Percentiles rank a stretch among this genome's conserved stretches.
Evolutionary conservation across 2,113 vertebrate genomes (phyloP).

Genomic region (Orientallactaga bullata): DNA sequence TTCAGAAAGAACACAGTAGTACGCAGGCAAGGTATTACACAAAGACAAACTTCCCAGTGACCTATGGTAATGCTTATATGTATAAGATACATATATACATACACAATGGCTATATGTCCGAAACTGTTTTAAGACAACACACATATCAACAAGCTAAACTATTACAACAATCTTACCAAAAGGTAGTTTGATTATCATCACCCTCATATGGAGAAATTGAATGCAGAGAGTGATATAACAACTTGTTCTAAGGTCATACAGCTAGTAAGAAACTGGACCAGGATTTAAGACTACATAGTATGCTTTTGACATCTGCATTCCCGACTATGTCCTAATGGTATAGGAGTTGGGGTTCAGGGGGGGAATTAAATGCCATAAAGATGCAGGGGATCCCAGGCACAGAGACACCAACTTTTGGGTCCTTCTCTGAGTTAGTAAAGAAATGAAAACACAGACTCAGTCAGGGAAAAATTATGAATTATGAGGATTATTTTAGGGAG

Average conservation of each 20-base stretch:
- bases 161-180: not conserved
- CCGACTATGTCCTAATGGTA: not conserved
- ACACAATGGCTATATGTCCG: not conserved
- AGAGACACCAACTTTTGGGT: too few species aligned
- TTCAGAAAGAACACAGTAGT: not conserved
- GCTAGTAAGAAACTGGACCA: not conserved
- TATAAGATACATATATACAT: not conserved
- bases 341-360: too few species aligned
- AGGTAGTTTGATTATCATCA: not conserved
- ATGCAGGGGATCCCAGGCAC: too few species aligned
- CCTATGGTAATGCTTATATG: not conserved
- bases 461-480: too few species aligned
- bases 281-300: not conserved
- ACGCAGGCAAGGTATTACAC: not conserved
- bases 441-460: too few species aligned
- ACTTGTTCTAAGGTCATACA: not conserved
- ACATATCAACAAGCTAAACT: not conserved
- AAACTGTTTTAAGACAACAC: not conserved
- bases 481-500: too few species aligned
- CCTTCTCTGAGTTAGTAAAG: too few species aligned
- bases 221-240: not conserved
- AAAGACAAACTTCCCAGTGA: not conserved
- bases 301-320: constrained; percentile 15
- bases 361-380: too few species aligned
- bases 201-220: not conserved